Evolutionary conservation across 2,113 vertebrate genomes (phyloP).

Genomic region (Varanus komodoensis): DNA sequence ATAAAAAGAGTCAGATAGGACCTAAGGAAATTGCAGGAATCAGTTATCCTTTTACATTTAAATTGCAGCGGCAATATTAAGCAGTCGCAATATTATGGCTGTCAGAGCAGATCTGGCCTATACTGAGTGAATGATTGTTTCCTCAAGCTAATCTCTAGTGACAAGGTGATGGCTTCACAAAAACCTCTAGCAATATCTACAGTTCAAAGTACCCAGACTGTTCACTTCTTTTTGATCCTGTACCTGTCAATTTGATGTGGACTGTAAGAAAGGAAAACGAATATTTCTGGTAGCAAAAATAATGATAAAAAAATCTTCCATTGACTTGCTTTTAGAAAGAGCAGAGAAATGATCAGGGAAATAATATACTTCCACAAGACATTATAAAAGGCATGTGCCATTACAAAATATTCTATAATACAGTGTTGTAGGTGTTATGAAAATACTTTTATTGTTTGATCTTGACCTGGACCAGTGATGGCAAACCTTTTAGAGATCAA

Average conservation of each 20-base stretch:
- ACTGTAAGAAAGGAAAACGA: not conserved
- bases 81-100: not conserved
- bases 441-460: not conserved
- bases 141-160: not conserved
- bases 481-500: too few species aligned
- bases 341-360: constrained; percentile 20
- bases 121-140: not conserved
- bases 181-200: not conserved
- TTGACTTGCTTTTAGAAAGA: not conserved
- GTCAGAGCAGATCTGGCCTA: not conserved
- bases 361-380: not conserved
- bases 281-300: not conserved
- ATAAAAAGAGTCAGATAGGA: not conserved
- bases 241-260: not conserved
- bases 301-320: not conserved
- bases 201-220: constrained; percentile 8
- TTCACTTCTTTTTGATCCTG: not conserved
- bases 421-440: too few species aligned
- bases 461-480: not conserved
- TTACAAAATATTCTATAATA: not conserved
- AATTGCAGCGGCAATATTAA: not conserved
- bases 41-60: not conserved
- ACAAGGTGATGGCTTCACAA: not conserved
- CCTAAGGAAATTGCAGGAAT: constrained; percentile 3
- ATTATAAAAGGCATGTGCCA: not conserved